phyloP scores from a whole-genome alignment of 2,888 invertebrate genomes.

The Leptopilina myrica region DNA sequence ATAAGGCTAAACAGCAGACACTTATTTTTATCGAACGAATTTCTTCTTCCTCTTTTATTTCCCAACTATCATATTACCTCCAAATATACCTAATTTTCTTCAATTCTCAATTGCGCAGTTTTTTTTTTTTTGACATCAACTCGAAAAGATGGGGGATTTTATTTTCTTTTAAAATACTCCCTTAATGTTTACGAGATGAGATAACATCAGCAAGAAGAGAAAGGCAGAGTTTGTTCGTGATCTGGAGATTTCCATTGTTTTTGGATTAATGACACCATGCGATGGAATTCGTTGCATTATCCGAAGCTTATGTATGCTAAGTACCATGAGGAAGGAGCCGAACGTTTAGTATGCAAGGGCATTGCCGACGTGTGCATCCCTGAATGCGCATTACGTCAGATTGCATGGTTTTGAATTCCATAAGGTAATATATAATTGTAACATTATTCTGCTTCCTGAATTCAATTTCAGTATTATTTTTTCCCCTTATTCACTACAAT shows the following conservation, averaged over 20 bases:
- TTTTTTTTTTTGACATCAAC: slow-evolving; percentile 21
- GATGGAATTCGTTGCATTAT: slow-evolving; percentile 36
- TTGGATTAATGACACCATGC: slow-evolving; percentile 32
- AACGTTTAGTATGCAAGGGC: slow-evolving; percentile 63
- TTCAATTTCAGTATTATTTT: neutral
- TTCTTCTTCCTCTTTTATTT: neutral
- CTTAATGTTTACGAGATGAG: too few relatives aligned
- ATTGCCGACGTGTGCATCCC: slow-evolving; percentile 62
- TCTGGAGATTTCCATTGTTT: slow-evolving; percentile 39
- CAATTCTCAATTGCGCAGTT: neutral
- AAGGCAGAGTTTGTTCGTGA: neutral
- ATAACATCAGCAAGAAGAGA: neutral
- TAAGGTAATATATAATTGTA: slow-evolving; percentile 57
- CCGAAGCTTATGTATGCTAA: slow-evolving; percentile 47
- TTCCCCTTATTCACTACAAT: too few relatives aligned
- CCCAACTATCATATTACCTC: neutral
- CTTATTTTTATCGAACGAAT: slow-evolving; percentile 15
- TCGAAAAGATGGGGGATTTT: slow-evolving; percentile 54
- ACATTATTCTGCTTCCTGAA: slow-evolving; percentile 2
- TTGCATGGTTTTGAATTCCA: slow-evolving; percentile 59
- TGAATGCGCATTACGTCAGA: slow-evolving; percentile 60
- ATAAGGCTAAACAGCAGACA: slow-evolving; percentile 45
- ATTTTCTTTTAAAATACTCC: neutral
- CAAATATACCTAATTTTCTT: too few relatives aligned
- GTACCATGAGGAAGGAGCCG: slow-evolving; percentile 54